phyloP scores from a whole-genome alignment of 2,113 vertebrate species.

The Myotis davidii region DNA sequence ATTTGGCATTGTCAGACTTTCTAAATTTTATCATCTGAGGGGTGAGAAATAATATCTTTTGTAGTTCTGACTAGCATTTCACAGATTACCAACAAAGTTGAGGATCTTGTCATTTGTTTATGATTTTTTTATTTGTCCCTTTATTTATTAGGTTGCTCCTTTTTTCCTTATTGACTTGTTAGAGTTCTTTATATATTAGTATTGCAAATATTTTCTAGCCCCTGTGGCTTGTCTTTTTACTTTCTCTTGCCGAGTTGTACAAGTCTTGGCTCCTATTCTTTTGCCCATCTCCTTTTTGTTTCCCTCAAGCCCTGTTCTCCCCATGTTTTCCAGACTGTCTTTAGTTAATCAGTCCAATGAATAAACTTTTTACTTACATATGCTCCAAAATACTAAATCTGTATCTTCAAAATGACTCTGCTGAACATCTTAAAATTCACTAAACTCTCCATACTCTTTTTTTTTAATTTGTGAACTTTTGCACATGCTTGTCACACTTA shows the following conservation, averaged over 20 bases:
- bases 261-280: neutral
- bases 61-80: neutral
- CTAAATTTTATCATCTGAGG: neutral
- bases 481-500: neutral
- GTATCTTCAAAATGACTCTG: neutral
- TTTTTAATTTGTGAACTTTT: neutral
- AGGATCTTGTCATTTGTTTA: neutral
- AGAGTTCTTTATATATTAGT: neutral
- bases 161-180: neutral
- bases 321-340: neutral
- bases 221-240: neutral
- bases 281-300: neutral
- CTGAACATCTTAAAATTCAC: neutral
- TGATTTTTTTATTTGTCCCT: neutral
- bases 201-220: neutral
- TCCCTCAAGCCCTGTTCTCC: neutral
- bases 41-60: neutral
- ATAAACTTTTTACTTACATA: neutral
- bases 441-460: neutral
- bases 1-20: neutral
- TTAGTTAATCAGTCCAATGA: neutral
- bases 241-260: neutral
- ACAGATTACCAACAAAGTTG: neutral
- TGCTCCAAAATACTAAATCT: neutral
- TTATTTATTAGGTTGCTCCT: neutral